These are phyloP conservation scores for Brachypalpus laphriformis DNA, from an alignment of 2,888 invertebrate genomes.

Conservation along the genomic window DNA sequence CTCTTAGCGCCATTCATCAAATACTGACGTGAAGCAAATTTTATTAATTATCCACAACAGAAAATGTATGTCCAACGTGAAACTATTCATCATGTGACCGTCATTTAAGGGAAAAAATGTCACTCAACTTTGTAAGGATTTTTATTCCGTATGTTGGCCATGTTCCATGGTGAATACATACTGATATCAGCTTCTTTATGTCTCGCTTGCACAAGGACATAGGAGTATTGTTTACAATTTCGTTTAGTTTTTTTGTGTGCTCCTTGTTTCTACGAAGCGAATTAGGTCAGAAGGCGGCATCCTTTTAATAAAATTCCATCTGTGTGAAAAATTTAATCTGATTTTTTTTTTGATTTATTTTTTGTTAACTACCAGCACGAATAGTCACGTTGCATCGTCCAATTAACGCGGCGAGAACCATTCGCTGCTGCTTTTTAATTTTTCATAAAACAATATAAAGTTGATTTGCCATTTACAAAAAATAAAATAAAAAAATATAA, in stretches of 20 bases:
- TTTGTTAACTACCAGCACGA: conserved; percentile 29
- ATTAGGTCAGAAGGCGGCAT: conserved; percentile 42
- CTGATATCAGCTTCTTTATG: conserved; percentile 4
- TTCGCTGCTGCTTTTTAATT: conserved; percentile 12
- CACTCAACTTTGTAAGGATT: neutral
- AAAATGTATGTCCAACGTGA: neutral
- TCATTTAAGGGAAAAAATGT: conserved; percentile 1
- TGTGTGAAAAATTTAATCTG: conserved; percentile 53
- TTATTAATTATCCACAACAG: conserved; percentile 24
- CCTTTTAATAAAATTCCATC: conserved; percentile 50
- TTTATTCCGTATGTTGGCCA: conserved; percentile 6
- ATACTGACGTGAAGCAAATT: neutral
- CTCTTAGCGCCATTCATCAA: conserved; percentile 24
- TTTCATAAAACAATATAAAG: conserved; percentile 47
- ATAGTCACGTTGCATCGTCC: conserved; percentile 26
- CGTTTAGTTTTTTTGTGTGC: neutral
- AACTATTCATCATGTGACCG: neutral
- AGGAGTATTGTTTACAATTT: conserved; percentile 22
- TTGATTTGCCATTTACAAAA: conserved; percentile 56
- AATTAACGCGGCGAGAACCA: conserved; percentile 45
- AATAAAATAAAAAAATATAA: too few relatives aligned
- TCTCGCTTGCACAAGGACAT: neutral
- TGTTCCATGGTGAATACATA: neutral
- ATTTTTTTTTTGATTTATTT: conserved; percentile 14
- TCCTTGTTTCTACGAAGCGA: neutral